Base-by-base conservation (phyloP, 2,113 vertebrate species). In the Mola mola region DNA sequence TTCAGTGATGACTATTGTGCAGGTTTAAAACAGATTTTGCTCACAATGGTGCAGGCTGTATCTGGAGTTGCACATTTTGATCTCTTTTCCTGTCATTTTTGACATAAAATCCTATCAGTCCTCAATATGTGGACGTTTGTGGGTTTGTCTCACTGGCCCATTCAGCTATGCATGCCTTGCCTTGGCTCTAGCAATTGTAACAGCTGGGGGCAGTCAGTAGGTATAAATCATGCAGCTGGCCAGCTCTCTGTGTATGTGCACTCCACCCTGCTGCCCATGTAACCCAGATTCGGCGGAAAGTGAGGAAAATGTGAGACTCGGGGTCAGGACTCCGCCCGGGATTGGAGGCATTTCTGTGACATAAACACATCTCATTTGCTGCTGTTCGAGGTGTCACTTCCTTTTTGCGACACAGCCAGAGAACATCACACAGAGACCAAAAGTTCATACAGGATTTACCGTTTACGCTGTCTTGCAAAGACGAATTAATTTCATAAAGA, bases 121-220 rank as follows among this genome's bases (percentile, higher is more conserved):
- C 57, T 71, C 37, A 47, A 76, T 85, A 75, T 57, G 68, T 69
- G 51, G 72, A 73, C 61, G 67, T 84, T 85, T 72, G 43, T 46
- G 57, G 71, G 79, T 78, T 82, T 19, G 52, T 73, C 73, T 81
- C 72, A 58, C 47, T 51, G 77, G 70, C 79, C 80, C 61, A 65
- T 84, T 89, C 79, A 72, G 78, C 84, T 82, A 75, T 78, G 85
- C 85, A 86, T 86, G 82, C 83, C 88, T 72, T 76, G 69, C 72
- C 81, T 85, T 86, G 89, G 88, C 89, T 84, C 75, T 50, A 62
- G 78, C 64, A 38, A 57, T 84, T 69, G 83, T 59, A 88, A 85
- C 90, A 92, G 90, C 89, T 89, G 91, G 91, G 78, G 84, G 90
- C 83, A 91, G 89, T 91, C 88, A 87, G 69, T 83, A 66, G 78